Evolutionary conservation across 2,888 invertebrate species (phyloP), one percentile per base, ranked within the genome.

Genomic region (Endotricha flammealis): DNA sequence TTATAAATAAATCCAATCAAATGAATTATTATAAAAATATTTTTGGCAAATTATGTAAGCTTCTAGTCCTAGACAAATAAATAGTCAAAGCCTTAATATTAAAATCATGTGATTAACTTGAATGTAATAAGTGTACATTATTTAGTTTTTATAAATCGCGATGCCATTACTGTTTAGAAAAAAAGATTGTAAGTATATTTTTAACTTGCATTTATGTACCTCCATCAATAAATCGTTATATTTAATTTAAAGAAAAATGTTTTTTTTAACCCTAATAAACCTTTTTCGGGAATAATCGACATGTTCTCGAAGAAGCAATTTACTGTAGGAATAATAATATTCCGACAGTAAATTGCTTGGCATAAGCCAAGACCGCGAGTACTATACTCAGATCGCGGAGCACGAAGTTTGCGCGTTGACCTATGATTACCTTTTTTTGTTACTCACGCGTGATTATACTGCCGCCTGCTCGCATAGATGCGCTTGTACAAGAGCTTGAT

Each of bases 141-240:
- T 63, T 67, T 67, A 64, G 61, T 63, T 48, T 66, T 74, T 79
- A 77, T 68, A 73, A 65, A 70, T 64, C 66, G 61, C 57, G 79
- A 76, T 79, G 82, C 81, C 82, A 82, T 80, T 64, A 57, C 77
- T 68, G 63, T 71, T 57, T 56, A 55, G 56, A 63, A 64, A 60
- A 61, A 64, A 62, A 46, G 61, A 57, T 42, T 54, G 52, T 52
- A 57, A 69, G 65, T 74, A 75, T 80, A 78, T 78, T 74, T 80
- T 67, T 74, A 76, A 73, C 67, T 71, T 66, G 81, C 80, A 82
- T 83, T 82, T 83, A 33, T 33, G 23, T 32, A 82, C 71, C 65
- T 64, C 64, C 55, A 72, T 66, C 63, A 80, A 76, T 72, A 75
- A 74, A 78, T 68, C 62, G 69, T 73, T 80, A 74, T 67, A 67